Conservation (phyloP, 2,797 vertebrate species). For the Ceyx erithaca region DNA sequence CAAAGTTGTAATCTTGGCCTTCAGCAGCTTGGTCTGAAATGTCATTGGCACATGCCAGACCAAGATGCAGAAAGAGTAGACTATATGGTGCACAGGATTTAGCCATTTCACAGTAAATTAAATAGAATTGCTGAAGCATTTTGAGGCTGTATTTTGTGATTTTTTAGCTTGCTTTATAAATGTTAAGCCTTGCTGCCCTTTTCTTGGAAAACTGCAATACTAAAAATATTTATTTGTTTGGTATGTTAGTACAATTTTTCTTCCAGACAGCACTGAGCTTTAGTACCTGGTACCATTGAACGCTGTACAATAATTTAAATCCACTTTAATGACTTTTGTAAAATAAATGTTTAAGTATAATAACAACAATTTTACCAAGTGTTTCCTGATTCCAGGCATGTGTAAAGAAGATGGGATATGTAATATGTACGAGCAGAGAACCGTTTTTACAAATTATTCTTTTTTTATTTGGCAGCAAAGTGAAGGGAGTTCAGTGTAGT, state of each 20-base stretch:
- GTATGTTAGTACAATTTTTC: neutral
- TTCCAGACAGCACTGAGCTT: constrained; percentile 31
- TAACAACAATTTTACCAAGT: constrained; percentile 75
- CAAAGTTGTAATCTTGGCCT: neutral
- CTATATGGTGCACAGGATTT: neutral
- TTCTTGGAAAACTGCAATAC: neutral
- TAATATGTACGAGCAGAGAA: constrained; percentile 73
- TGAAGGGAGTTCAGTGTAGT: constrained; percentile 79
- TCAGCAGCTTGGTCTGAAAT: neutral
- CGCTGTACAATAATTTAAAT: constrained; percentile 64
- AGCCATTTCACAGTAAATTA: neutral
- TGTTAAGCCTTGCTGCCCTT: neutral
- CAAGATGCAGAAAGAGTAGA: neutral
- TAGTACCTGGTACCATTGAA: neutral
- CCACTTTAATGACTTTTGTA: constrained; percentile 70
- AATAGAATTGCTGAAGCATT: neutral
- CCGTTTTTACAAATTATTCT: constrained; percentile 79
- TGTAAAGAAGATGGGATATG: constrained; percentile 64
- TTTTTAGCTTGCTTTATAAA: neutral
- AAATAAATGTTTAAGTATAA: constrained; percentile 72
- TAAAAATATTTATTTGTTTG: neutral
- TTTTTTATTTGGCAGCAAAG: constrained; percentile 79
- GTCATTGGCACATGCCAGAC: neutral
- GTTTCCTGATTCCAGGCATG: constrained; percentile 75
- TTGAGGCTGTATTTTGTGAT: neutral